phyloP scores from a whole-genome alignment of 2,113 vertebrate genomes.

The Pristiophorus japonicus region DNA sequence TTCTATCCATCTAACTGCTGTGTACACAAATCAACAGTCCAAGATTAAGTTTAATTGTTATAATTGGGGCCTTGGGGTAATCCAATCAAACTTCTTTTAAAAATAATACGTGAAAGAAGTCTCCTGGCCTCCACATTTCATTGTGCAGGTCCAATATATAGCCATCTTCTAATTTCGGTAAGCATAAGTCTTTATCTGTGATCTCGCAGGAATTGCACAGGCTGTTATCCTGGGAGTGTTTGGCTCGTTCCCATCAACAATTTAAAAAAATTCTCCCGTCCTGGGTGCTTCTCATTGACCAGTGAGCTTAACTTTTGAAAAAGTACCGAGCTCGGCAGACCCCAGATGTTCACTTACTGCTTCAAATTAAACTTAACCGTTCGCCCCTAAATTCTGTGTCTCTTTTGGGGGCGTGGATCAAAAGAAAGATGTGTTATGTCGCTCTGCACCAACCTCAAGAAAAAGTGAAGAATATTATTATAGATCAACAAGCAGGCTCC shows the following conservation, averaged over 20 bases:
- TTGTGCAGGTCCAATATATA: neutral
- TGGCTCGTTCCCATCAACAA: neutral
- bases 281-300: neutral
- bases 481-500: neutral
- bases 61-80: constrained; percentile 16
- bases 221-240: neutral
- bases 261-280: neutral
- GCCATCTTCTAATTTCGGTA: neutral
- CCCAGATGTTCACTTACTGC: neutral
- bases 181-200: neutral
- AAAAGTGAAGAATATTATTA: neutral
- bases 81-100: constrained; percentile 15
- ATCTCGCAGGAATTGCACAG: neutral
- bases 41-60: constrained; percentile 8
- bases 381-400: neutral
- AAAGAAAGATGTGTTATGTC: neutral
- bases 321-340: neutral
- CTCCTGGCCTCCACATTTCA: neutral
- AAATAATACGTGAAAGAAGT: no score
- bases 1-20: neutral
- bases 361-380: neutral
- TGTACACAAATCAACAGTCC: neutral
- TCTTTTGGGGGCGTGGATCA: neutral
- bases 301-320: neutral
- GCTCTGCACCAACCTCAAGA: neutral